phyloP scores from a whole-genome alignment of 2,888 invertebrate species.

The Acanthosepion esculentum region DNA sequence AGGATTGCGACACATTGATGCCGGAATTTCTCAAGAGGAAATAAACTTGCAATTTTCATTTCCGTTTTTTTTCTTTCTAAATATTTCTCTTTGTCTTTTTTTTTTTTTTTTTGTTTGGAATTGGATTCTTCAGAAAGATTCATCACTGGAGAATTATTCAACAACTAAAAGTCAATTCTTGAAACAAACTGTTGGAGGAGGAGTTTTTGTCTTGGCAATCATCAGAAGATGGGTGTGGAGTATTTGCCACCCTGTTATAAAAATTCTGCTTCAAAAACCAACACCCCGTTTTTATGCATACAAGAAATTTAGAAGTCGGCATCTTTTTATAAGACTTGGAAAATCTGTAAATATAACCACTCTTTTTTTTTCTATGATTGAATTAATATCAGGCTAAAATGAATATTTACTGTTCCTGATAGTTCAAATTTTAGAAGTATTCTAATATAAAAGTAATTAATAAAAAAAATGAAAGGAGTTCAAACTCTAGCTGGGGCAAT shows the following conservation, averaged over 20 bases:
- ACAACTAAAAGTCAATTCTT: neutral
- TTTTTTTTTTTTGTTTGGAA: too few species aligned
- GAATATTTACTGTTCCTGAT: too few species aligned
- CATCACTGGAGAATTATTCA: neutral
- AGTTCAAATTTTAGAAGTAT: too few species aligned
- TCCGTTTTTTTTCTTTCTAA: neutral
- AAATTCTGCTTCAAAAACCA: neutral
- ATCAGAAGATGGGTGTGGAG: neutral
- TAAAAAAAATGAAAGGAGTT: too few species aligned
- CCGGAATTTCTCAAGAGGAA: neutral
- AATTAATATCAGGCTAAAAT: too few species aligned
- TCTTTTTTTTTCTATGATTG: too few species aligned
- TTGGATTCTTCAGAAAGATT: neutral
- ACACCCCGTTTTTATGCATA: neutral
- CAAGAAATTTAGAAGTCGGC: too few species aligned
- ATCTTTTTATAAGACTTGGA: too few species aligned
- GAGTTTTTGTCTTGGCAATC: neutral
- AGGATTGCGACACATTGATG: neutral
- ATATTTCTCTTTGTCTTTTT: neutral
- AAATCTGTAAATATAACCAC: too few species aligned
- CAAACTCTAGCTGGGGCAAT: too few species aligned
- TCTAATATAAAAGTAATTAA: too few species aligned
- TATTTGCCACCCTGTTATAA: constrained; percentile 13
- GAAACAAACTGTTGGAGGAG: neutral
- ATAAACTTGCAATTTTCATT: neutral